Base-by-base conservation (phyloP, 1,140 invertebrate genomes). In the Drosophila biarmipes region DNA sequence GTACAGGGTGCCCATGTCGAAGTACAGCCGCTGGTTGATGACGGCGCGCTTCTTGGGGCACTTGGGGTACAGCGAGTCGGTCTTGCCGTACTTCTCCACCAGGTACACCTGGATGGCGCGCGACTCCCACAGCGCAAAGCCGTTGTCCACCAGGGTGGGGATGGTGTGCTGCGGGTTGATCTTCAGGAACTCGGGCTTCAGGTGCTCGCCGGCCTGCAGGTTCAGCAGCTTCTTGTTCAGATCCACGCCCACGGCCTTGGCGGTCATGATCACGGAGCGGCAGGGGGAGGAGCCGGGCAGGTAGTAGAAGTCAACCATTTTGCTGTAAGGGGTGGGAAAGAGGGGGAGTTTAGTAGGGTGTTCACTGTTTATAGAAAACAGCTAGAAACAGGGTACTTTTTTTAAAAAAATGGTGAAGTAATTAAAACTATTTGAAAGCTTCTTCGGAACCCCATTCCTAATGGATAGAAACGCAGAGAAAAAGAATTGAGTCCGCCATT, bases 101-200 rank as follows among this genome's bases (percentile, higher is more conserved):
- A 96, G 90, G 91, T 97, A 97, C 34, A 93, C 92, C 73, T 94
- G 94, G 73, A 97, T 95, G 42, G 96, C 96, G 59, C 95, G 95
- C 78, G 95, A 95, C 92, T 96, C 95, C 90, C 93, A 94, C 17
- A 96, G 68, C 54, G 93, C 92, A 43, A 94, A 95, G 56, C 95
- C 95, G 51, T 94, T 93, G 85, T 96, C 95, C 46, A 95, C 93
- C 53, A 96, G 91, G 6, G 95, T 94, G 21, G 95, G 95, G 54
- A 96, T 92, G 8, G 93, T 95, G 90, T 95, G 95, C 81, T 92
- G 91, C 1, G 92, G 92, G 57, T 93, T 93, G 53, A 93, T 82
- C 84, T 96, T 96, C n/a, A 96, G 6, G 87, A 94, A 97, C 87
- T 96, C 95, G 8, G 96, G 95, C 73, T 93, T 95, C 61, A 94